phyloP scores from a whole-genome alignment of 2,888 invertebrate genomes.

The Hanleya hanleyi region DNA sequence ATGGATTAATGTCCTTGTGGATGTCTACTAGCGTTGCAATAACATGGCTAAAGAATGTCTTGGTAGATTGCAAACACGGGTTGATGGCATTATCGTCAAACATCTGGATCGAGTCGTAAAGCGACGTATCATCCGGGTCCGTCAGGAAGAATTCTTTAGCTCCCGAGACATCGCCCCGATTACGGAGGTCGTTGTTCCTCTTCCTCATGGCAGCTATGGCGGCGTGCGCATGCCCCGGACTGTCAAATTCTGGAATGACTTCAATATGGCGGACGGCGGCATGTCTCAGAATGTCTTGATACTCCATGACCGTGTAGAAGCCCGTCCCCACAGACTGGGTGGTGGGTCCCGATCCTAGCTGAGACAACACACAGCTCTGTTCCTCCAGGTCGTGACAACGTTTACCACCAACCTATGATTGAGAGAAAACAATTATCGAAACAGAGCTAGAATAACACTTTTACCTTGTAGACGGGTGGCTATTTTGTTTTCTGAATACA shows the following conservation, averaged over 20 bases:
- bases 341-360: conserved; percentile 50
- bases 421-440: too few relatives aligned
- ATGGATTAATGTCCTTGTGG: conserved; percentile 53
- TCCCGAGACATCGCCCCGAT: background rate
- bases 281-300: conserved; percentile 48
- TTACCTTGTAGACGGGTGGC: too few relatives aligned
- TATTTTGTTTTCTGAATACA: too few relatives aligned
- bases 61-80: conserved; percentile 58
- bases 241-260: conserved; percentile 67
- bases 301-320: conserved; percentile 49
- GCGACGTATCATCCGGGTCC: conserved; percentile 37
- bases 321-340: conserved; percentile 34
- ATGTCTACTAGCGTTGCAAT: conserved; percentile 46
- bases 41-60: conserved; percentile 55
- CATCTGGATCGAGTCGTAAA: conserved; percentile 52
- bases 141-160: background rate
- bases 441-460: too few relatives aligned
- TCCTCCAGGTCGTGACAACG: conserved; percentile 49
- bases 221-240: conserved; percentile 55
- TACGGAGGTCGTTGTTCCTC: background rate
- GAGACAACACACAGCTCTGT: conserved; percentile 42
- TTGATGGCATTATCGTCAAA: conserved; percentile 60
- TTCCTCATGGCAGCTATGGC: conserved; percentile 29
- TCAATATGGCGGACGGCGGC: conserved; percentile 52
- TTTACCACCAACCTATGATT: conserved; percentile 21